A percentile compares a stretch with the other conserved stretches of the same genome.
Conservation (phyloP, 1,140 invertebrate species). For the Protaetia brevitarsis region DNA sequence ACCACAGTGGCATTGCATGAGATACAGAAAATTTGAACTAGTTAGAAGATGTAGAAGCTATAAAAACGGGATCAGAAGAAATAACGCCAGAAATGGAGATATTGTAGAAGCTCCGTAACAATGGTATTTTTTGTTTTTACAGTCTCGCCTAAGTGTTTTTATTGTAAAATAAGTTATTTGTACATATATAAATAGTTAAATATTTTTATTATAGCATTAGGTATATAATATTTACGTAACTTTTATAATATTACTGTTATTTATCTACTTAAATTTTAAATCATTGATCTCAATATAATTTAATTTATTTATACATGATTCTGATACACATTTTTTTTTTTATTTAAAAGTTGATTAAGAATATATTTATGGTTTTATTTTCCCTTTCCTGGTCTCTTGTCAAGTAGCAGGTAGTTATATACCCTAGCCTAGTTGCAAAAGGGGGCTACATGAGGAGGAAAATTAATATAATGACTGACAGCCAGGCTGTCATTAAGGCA, state of each 20-base stretch:
- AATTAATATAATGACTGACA: too few relatives aligned
- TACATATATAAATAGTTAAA: neutral
- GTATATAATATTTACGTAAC: neutral
- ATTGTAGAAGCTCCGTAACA: neutral
- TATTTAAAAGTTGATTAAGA: neutral
- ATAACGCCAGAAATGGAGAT: constrained; percentile 7
- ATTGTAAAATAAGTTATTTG: neutral
- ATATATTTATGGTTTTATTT: neutral
- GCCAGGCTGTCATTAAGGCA: too few relatives aligned
- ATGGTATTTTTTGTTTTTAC: neutral
- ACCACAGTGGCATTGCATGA: constrained; percentile 76
- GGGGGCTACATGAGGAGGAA: too few relatives aligned
- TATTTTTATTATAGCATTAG: neutral
- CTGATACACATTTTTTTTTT: neutral
- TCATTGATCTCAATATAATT: neutral
- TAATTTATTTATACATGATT: constrained; percentile 9
- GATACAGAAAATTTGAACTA: constrained; percentile 72
- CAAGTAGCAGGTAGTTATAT: too few relatives aligned
- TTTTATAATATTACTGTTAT: neutral
- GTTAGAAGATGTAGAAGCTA: constrained; percentile 61
- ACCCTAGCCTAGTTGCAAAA: too few relatives aligned
- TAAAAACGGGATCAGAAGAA: constrained; percentile 33
- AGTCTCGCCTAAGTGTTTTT: neutral
- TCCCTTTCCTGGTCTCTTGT: too few relatives aligned
- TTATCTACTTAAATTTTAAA: constrained; percentile 3